A percentile compares a stretch with the other conserved stretches of the same genome.
phyloP scores from a whole-genome alignment of 2,797 vertebrate genomes.

The Neosalanx taihuensis region DNA sequence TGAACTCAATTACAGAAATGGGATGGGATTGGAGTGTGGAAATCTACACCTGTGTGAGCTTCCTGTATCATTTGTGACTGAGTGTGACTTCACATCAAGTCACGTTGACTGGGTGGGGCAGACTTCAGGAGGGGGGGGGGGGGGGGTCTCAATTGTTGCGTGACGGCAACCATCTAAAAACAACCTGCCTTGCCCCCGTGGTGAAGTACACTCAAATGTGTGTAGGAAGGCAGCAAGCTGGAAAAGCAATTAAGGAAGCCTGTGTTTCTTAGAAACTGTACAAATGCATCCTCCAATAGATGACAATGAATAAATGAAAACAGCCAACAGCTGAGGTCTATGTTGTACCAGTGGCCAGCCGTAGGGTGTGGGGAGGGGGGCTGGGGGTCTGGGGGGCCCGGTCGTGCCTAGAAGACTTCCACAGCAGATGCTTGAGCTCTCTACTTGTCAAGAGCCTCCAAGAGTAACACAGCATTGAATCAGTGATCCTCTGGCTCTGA shows the following conservation, averaged over 20 bases:
- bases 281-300: conserved; percentile 52
- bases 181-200: background rate
- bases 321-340: conserved; percentile 51
- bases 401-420: conserved; percentile 45
- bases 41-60: background rate
- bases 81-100: background rate
- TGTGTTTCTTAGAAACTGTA: conserved; percentile 56
- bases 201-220: conserved; percentile 6
- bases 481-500: conserved; percentile 55
- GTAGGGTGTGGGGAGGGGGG: background rate
- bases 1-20: conserved; percentile 11
- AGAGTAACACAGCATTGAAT: conserved; percentile 59
- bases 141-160: conserved; percentile 7
- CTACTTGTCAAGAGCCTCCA: conserved; percentile 49
- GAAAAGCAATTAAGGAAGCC: conserved; percentile 57
- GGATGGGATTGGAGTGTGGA: background rate
- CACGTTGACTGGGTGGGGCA: background rate
- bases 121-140: background rate
- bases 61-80: background rate
- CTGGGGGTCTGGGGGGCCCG: no score
- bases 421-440: conserved; percentile 48
- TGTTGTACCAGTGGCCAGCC: conserved; percentile 45
- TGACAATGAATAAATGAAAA: conserved; percentile 68
- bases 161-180: conserved; percentile 19
- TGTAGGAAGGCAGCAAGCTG: conserved; percentile 35